These are phyloP conservation scores for Psephotus haematonotus DNA, from an alignment of 2,113 vertebrate species.

Conservation along the genomic window DNA sequence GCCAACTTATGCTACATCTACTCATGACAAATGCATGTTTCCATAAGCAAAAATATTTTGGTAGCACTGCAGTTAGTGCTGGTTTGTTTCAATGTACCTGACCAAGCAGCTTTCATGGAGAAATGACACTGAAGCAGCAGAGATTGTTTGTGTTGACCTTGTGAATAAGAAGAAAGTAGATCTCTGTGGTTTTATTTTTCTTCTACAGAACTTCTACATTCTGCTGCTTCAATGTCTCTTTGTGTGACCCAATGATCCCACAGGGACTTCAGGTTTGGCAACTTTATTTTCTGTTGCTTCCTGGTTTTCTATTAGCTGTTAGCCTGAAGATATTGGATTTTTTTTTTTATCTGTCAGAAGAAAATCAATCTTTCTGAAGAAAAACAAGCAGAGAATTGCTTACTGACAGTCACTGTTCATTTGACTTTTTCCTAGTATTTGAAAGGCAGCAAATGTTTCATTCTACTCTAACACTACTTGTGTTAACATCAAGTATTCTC, in stretches of 20 bases:
- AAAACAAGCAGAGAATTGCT: conserved; percentile 1
- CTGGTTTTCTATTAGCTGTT: conserved; percentile 11
- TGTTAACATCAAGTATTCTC: neutral
- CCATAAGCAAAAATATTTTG: neutral
- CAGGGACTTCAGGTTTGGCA: neutral
- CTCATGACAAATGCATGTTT: neutral
- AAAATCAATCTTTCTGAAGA: conserved; percentile 16
- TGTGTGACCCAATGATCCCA: neutral
- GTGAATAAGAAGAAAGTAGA: neutral
- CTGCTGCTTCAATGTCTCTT: neutral
- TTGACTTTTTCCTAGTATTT: neutral
- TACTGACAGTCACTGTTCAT: neutral
- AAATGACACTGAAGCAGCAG: neutral
- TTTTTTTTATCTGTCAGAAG: neutral
- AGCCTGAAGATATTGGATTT: neutral
- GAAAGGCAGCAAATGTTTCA: neutral
- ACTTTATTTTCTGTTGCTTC: neutral
- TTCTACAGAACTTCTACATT: neutral
- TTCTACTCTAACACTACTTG: neutral
- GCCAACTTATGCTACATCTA: neutral
- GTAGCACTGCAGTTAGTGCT: neutral
- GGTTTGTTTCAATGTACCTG: neutral
- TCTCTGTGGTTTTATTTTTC: neutral
- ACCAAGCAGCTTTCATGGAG: neutral
- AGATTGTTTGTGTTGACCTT: neutral